Evolutionary conservation across 2,888 invertebrate genomes (phyloP).

Genomic region (Standfussiana lucernea): DNA sequence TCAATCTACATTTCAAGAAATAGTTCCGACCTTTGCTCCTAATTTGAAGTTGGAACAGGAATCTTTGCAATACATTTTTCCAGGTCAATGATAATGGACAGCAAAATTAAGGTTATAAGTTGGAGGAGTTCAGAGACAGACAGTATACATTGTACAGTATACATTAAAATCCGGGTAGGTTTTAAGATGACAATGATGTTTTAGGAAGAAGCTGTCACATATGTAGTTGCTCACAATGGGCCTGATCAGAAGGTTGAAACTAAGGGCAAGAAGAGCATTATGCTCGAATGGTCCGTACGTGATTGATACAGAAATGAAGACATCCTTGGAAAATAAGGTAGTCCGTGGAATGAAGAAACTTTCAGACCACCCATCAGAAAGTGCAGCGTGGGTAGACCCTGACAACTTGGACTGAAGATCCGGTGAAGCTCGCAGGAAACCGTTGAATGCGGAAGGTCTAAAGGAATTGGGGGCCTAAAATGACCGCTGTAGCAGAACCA

Average conservation of each 20-base stretch:
- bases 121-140: neutral
- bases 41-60: slow-evolving; percentile 34
- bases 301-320: neutral
- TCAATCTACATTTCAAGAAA: slow-evolving; percentile 5
- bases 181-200: neutral
- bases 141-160: neutral
- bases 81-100: slow-evolving; percentile 50
- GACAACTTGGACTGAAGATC: neutral
- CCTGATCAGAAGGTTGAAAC: neutral
- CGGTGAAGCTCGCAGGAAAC: neutral
- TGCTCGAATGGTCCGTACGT: neutral
- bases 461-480: too few relatives aligned
- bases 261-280: neutral
- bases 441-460: neutral
- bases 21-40: neutral
- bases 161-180: too few relatives aligned
- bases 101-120: slow-evolving; percentile 51
- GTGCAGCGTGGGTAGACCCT: neutral
- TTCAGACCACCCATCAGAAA: neutral
- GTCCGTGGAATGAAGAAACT: neutral
- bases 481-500: too few relatives aligned
- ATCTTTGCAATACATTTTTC: slow-evolving; percentile 44
- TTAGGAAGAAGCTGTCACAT: neutral
- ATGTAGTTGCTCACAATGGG: neutral
- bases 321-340: neutral